These are phyloP conservation scores for Nicator chloris DNA, from an alignment of 2,113 vertebrate species.

Conservation along the genomic window DNA sequence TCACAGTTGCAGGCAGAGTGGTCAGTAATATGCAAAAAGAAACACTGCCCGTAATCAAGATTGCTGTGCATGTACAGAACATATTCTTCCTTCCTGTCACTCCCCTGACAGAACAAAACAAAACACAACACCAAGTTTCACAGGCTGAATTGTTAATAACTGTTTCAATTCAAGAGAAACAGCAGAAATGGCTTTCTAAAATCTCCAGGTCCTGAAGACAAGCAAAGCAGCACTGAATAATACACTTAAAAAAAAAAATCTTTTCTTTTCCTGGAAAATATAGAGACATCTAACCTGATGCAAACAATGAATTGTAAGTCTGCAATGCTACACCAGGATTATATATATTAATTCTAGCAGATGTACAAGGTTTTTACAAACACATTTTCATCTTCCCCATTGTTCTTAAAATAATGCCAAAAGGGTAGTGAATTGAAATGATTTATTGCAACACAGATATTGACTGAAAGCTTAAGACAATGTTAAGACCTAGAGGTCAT, in stretches of 20 bases:
- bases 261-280: background rate
- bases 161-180: background rate
- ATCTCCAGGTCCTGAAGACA: background rate
- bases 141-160: background rate
- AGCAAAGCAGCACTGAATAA: background rate
- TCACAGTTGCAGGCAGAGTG: background rate
- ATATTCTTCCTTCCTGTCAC: background rate
- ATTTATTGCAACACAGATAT: background rate
- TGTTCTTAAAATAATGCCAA: background rate
- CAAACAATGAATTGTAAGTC: background rate
- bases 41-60: background rate
- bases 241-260: background rate
- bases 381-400: background rate
- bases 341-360: background rate
- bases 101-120: background rate
- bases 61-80: background rate
- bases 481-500: background rate
- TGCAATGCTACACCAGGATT: background rate
- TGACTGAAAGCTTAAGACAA: background rate
- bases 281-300: background rate
- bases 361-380: background rate
- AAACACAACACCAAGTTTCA: background rate
- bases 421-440: background rate
- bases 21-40: background rate
- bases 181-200: background rate